Conservation (phyloP, 2,113 vertebrate genomes). For the Corydoras maculifer region DNA sequence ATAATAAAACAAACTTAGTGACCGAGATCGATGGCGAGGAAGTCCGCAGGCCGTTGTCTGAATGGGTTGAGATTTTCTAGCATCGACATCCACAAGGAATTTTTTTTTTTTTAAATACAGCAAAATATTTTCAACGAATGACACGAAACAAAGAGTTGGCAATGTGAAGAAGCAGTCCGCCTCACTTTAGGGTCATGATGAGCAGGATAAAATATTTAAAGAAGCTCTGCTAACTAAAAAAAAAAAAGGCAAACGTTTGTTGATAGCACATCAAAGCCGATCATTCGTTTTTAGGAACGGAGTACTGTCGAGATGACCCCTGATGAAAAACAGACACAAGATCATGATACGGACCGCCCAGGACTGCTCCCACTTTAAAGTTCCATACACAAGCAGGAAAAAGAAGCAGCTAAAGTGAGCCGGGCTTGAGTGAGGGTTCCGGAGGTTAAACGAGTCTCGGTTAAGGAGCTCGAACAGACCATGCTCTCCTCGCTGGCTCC, state of each 20-base stretch:
- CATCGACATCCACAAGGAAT: not conserved
- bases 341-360: conserved; percentile 30
- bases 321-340: conserved; percentile 37
- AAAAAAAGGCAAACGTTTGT: conserved; percentile 40
- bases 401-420: conserved; percentile 34
- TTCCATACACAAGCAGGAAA: conserved; percentile 44
- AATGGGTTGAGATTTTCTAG: conserved; percentile 30
- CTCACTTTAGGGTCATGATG: conserved; percentile 28
- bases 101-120: not conserved
- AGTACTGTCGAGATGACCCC: conserved; percentile 42
- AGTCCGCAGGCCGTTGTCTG: conserved; percentile 38
- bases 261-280: conserved; percentile 47
- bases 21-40: conserved; percentile 28
- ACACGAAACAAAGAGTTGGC: conserved; percentile 9
- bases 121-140: conserved; percentile 2
- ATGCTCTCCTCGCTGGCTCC: conserved; percentile 48
- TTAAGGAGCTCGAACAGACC: conserved; percentile 39
- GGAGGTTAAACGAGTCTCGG: conserved; percentile 18
- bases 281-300: conserved; percentile 31
- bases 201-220: conserved; percentile 49
- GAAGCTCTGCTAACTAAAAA: conserved; percentile 45
- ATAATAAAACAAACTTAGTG: conserved; percentile 46
- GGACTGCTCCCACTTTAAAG: conserved; percentile 37
- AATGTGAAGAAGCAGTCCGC: not conserved
- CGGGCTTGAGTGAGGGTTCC: conserved; percentile 40